Conservation (phyloP, 1,140 invertebrate species). For the Drosophila ohnishii region DNA sequence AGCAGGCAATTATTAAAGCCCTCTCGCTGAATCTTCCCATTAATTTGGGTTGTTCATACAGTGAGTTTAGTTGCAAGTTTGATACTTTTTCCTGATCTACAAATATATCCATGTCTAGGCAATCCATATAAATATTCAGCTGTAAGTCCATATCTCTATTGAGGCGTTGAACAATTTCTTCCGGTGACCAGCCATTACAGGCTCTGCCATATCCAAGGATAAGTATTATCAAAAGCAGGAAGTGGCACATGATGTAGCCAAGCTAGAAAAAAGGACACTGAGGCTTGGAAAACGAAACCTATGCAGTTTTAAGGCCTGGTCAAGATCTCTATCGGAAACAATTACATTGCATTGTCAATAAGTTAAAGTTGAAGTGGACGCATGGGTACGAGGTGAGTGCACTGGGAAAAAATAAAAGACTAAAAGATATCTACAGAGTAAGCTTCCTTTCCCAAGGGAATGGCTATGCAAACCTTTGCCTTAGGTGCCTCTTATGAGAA, state of each 20-base stretch:
- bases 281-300: background rate
- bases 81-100: background rate
- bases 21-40: constrained; percentile 19
- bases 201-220: background rate
- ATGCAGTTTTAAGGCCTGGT: constrained; percentile 30
- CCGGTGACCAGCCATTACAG: constrained; percentile 2
- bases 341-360: constrained; percentile 48
- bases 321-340: constrained; percentile 44
- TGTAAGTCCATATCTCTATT: constrained; percentile 14
- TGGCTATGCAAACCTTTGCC: no score
- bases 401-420: background rate
- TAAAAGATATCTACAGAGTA: no score
- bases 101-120: background rate
- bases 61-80: background rate
- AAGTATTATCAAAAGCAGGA: constrained; percentile 1
- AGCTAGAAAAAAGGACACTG: constrained; percentile 36
- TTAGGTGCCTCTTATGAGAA: no score
- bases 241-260: constrained; percentile 15
- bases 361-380: constrained; percentile 36
- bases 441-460: no score
- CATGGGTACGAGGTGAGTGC: constrained; percentile 20
- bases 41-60: background rate
- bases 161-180: constrained; percentile 21
- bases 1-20: constrained; percentile 21
- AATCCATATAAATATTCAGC: constrained; percentile 32